These are phyloP conservation scores for Calliphora vicina DNA, from an alignment of 1,140 invertebrate genomes.

Conservation along the genomic window DNA sequence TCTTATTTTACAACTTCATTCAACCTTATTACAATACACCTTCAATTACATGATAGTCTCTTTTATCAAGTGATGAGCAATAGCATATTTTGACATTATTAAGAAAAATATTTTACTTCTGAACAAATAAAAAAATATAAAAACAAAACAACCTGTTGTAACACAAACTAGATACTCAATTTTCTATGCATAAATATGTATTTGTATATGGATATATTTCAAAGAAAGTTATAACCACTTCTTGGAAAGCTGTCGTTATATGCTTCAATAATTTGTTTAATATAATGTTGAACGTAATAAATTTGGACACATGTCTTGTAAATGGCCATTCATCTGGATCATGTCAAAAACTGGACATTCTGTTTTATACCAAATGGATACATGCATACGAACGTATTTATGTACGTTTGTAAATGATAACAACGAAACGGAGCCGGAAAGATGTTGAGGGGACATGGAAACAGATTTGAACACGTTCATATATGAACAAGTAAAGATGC, in stretches of 20 bases:
- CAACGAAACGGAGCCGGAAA: not conserved
- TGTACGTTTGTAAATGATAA: not conserved
- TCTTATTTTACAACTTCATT: too few relatives aligned
- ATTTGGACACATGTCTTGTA: not conserved
- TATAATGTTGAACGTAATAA: not conserved
- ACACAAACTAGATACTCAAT: too few relatives aligned
- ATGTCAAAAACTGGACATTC: not conserved
- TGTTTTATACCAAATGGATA: not conserved
- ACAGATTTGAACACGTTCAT: not conserved
- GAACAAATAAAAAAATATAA: too few relatives aligned
- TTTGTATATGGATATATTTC: not conserved
- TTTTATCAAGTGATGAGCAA: too few relatives aligned
- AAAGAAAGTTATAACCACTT: not conserved
- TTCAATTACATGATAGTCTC: too few relatives aligned
- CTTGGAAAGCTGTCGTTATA: not conserved
- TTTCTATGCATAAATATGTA: too few relatives aligned
- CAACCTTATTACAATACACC: too few relatives aligned
- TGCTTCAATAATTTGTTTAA: not conserved
- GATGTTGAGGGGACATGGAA: not conserved
- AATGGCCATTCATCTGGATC: not conserved
- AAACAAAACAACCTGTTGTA: too few relatives aligned
- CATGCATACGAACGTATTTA: not conserved
- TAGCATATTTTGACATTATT: too few relatives aligned
- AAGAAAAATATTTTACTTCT: too few relatives aligned
- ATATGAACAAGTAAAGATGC: not conserved